A percentile compares a stretch with the other conserved stretches of the same genome.
These are phyloP conservation scores for Diploscapter pachys DNA, from an alignment of 1,140 invertebrate species.

Conservation along the genomic window DNA sequence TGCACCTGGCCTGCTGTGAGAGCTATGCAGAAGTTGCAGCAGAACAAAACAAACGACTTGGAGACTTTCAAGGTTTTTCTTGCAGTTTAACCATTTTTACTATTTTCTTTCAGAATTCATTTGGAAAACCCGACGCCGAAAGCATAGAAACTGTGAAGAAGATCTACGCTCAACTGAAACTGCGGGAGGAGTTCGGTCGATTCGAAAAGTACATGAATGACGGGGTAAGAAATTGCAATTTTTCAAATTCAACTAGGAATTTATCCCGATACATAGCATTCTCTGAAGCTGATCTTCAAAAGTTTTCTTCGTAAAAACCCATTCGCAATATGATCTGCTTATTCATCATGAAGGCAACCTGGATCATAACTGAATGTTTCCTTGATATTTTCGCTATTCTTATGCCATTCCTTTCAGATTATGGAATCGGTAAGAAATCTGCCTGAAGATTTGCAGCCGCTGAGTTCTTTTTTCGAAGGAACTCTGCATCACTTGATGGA, in stretches of 20 bases:
- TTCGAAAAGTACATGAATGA: slow-evolving; percentile 24
- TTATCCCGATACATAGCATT: not conserved
- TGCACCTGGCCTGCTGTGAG: slow-evolving; percentile 90
- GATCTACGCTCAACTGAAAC: slow-evolving; percentile 15
- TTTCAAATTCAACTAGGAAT: not conserved
- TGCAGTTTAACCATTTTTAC: not conserved
- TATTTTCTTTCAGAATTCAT: slow-evolving; percentile 1
- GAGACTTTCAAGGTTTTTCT: slow-evolving; percentile 14
- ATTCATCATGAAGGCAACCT: not conserved
- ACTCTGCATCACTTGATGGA: slow-evolving; percentile 17
- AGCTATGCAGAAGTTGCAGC: slow-evolving; percentile 70
- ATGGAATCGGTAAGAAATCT: slow-evolving; percentile 12
- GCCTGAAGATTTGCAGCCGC: slow-evolving; percentile 16
- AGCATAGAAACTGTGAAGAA: slow-evolving; percentile 12
- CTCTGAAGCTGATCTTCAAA: too few species aligned
- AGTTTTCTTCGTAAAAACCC: too few species aligned
- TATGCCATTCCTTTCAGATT: slow-evolving; percentile 10
- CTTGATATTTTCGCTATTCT: too few species aligned
- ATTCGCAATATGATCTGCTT: too few species aligned
- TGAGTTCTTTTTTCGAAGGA: slow-evolving; percentile 14
- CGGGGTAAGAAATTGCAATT: not conserved
- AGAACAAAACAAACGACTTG: not conserved
- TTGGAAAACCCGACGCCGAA: slow-evolving; percentile 6
- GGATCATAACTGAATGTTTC: not conserved
- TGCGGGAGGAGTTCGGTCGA: slow-evolving; percentile 19